Base-by-base conservation (phyloP, 2,797 vertebrate genomes). In the Diceros bicornis region DNA sequence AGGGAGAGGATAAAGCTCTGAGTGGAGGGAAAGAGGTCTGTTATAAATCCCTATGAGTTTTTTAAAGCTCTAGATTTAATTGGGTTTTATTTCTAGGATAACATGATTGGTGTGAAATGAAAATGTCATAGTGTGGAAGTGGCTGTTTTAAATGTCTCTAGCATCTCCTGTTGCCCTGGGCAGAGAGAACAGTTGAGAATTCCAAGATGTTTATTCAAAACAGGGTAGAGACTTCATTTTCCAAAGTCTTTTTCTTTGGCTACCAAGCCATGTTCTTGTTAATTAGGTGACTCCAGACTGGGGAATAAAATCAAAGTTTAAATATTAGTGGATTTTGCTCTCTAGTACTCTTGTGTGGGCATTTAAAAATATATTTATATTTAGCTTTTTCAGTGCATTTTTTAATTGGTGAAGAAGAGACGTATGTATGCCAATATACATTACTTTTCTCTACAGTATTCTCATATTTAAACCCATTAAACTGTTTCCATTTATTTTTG, bases 41-140 rank as follows among this genome's bases (percentile, higher is more conserved):
- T 2, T 3, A 2, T 16, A 27, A 44, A 27, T 37, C 7, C 86
- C 78, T 68, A 0, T 0, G 47, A 4, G 21, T 3, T 41, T 68
- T 50, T 27, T 34, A 13, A n/a, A 52, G n/a, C 32, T 79, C 4
- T 16, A 64, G 69, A 27, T 75, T 92, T 61, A 34, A 62, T 55
- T 61, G 81, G 77, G 16, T 50, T 93, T 83, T 88, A 69, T 27
- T 78, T 83, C 41, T n/a, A 66, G 91, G 14, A 27, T 64, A 27
- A 50, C 61, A 17, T 16, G 66, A 20, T 34, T 41, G 74, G 61
- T 89, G 50, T 81, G 94, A 96, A 61, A 32, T 16, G 18, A 2
- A 82, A 59, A 41, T 20, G 44, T 59, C 71, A 9, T 29, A 0
- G 14, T 23, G 57, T 72, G 69, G 20, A 47, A 44, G 55, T 57